Base-by-base conservation (phyloP, 2,888 invertebrate genomes). In the Parnassius orleans region DNA sequence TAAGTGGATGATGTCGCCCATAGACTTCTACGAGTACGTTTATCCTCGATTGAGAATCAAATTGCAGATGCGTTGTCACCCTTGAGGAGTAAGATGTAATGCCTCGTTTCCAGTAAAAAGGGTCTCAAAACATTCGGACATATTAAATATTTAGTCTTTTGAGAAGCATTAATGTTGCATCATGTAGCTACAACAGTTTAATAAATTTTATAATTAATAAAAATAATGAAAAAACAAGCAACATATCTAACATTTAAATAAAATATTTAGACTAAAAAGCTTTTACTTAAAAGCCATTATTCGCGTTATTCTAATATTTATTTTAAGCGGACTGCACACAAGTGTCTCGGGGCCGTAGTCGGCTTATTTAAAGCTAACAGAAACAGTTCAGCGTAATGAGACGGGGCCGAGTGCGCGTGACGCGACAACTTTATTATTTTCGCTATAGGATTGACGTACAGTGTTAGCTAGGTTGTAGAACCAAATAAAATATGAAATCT, bases 351-450 rank as follows among this genome's bases (percentile, higher is more conserved):
- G 52, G 72, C 74, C 74, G 72, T 73, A 75, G 76, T 76, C 66
- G 73, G 75, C 79, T 80, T 80, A 84, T 83, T 83, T 79, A 80
- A 63, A 79, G 80, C 79, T 71, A 79, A 81, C 82, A 79, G 83
- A 79, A 84, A 85, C 86, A 78, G 84, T 85, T 85, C 80, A 80
- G 77, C 72, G 80, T 86, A 87, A 87, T 84, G 86, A 85, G 85
- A 83, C 77, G 80, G 78, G 73, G 70, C 81, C 79, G 80, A 71
- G 81, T 86, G 87, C 80, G 77, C 81, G 85, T 86, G 87, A 87
- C 86, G 76, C 75, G 75, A 75, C 71, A 74, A 76, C 83, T 86
- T 87, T 88, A 88, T 87, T 84, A 86, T 85, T 56, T 72, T 69
- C 66, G 64, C 70, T 66, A 73, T 58, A 60, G 61, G 64, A 0